phyloP scores from a whole-genome alignment of 35 echinoderm and acorn worm species.

The Heliocidaris tuberculata region DNA sequence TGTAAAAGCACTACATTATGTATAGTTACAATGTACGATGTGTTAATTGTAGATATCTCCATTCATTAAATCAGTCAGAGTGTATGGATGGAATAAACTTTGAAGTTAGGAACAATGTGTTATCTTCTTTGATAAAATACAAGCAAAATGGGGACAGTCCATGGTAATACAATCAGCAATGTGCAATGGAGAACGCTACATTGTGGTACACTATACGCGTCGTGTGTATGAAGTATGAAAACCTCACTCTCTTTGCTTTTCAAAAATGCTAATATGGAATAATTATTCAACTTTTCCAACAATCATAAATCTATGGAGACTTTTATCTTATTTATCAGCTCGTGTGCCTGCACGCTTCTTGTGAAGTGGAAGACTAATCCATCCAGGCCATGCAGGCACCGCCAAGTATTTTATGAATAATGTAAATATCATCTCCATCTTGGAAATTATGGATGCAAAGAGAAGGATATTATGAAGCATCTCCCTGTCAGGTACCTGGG shows the following conservation, averaged over 20 bases:
- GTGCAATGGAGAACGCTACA: too few species aligned
- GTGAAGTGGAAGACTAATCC: neutral
- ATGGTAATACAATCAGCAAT: too few species aligned
- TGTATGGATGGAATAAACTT: too few species aligned
- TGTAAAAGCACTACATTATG: too few species aligned
- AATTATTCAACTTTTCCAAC: neutral
- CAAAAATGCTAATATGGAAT: neutral
- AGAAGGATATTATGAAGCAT: neutral
- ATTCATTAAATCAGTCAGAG: too few species aligned
- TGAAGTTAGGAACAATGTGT: too few species aligned
- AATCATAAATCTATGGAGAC: neutral
- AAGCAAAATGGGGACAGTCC: too few species aligned
- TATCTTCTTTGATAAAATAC: too few species aligned
- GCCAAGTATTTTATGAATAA: neutral
- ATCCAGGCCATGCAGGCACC: neutral
- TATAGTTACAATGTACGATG: too few species aligned
- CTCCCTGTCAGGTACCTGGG: neutral
- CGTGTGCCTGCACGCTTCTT: neutral
- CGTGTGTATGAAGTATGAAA: too few species aligned
- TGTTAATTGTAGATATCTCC: too few species aligned
- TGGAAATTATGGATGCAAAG: neutral
- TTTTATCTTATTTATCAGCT: neutral
- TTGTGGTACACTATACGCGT: too few species aligned
- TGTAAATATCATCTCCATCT: conserved; percentile 18
- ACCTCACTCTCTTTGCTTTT: neutral